These are phyloP conservation scores for Maccullochella peelii DNA, from an alignment of 2,113 vertebrate species.

Conservation along the genomic window DNA sequence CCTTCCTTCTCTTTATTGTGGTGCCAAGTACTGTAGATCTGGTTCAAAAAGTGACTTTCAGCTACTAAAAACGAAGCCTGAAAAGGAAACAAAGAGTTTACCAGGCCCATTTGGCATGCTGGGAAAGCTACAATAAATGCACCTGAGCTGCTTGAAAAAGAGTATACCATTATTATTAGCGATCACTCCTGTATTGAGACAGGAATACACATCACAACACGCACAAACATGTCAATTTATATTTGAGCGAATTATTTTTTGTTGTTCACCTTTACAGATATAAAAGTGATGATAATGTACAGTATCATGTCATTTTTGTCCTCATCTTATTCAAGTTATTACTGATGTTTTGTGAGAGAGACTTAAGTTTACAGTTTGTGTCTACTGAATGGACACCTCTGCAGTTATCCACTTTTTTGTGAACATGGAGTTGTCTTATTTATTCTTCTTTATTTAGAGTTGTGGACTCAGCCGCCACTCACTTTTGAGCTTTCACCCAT, in stretches of 20 bases:
- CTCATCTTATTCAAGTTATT: slow-evolving; percentile 28
- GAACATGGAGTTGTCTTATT: slow-evolving; percentile 24
- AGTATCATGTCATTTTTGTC: slow-evolving; percentile 37
- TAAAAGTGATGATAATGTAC: slow-evolving; percentile 48
- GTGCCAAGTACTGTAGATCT: slow-evolving; percentile 45
- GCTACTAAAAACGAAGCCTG: slow-evolving; percentile 28
- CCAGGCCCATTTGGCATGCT: slow-evolving; percentile 11
- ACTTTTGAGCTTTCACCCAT: slow-evolving; percentile 27
- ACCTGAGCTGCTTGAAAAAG: slow-evolving; percentile 36
- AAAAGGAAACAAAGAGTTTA: neutral
- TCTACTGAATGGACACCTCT: slow-evolving; percentile 22
- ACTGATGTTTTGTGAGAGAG: slow-evolving; percentile 32
- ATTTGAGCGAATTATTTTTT: slow-evolving; percentile 34
- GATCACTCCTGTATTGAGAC: slow-evolving; percentile 60
- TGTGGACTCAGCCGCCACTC: slow-evolving; percentile 10
- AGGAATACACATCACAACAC: slow-evolving; percentile 58
- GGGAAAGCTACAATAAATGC: slow-evolving; percentile 33
- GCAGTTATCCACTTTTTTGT: slow-evolving; percentile 29
- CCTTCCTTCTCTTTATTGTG: slow-evolving; percentile 66
- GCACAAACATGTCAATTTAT: slow-evolving; percentile 39
- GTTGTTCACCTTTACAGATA: slow-evolving; percentile 36
- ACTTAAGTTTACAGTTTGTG: slow-evolving; percentile 38
- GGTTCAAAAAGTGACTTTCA: slow-evolving; percentile 31
- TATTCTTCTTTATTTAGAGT: slow-evolving; percentile 33
- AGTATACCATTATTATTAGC: slow-evolving; percentile 2